Base-by-base conservation (phyloP, 2,888 invertebrate genomes). In the Brenthis ino region DNA sequence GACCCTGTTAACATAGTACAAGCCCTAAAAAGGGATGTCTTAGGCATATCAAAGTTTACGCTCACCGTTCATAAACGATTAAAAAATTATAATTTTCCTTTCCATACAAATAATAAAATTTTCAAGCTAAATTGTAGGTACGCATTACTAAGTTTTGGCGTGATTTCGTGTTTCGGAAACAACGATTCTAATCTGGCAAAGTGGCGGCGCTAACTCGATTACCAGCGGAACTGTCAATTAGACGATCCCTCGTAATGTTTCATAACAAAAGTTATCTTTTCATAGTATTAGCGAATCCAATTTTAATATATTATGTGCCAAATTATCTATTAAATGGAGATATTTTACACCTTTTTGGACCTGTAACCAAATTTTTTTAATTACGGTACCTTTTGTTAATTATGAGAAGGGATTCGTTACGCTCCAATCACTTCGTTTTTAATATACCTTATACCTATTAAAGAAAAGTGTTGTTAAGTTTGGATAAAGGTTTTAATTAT, bases 171-270 rank as follows among this genome's bases (percentile, higher is more conserved):
- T 72, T 72, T 68, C 69, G 61, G 57, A 57, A 71, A 64, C 67
- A 63, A 64, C 74, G 69, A 73, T 73, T 75, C 73, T 76, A 78
- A 79, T 79, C 76, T 73, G 69, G 72, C 72, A 73, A 77, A 79
- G 79, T 78, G 78, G 75, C 71, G 72, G 61, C 67, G 73, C 71
- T 78, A 79, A 79, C 75, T 76, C 75, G 74, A 79, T 78, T 78
- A 78, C 74, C 69, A 66, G 72, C 74, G 72, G 65, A 76, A 74
- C 76, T 76, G 77, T 76, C 79, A 79, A 79, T 79, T 77, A 76
- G 70, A 72, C 66, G 72, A 68, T 74, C 75, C 77, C 75, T 75
- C 72, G 73, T 75, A 76, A 79, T 75, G 72, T 74, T 75, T 72
- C 71, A 69, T 73, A 75, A 75, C 73, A 70, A 75, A 71, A 73